phyloP scores from a whole-genome alignment of 2,797 vertebrate genomes.

The Nannoperca obscura region DNA sequence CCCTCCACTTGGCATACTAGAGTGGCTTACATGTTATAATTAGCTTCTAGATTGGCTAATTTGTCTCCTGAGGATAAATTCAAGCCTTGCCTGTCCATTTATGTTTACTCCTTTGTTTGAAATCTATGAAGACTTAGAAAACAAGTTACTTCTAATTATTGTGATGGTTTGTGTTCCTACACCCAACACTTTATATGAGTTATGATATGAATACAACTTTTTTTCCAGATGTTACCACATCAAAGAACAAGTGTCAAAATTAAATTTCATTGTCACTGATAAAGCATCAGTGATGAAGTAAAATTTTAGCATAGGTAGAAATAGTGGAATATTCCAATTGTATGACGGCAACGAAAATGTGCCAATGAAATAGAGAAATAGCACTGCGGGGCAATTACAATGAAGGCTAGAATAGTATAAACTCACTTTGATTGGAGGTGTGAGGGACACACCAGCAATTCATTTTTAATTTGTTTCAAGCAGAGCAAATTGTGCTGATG shows the following conservation, averaged over 20 bases:
- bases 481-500: constrained; percentile 39
- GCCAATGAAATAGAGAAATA: constrained; percentile 23
- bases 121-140: constrained; percentile 7
- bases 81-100: not conserved
- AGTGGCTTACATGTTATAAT: constrained; percentile 58
- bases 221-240: not conserved
- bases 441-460: constrained; percentile 5
- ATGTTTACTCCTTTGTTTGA: not conserved
- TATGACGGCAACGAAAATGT: constrained; percentile 22
- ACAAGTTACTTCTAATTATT: constrained; percentile 5
- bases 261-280: not conserved
- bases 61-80: constrained; percentile 29
- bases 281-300: not conserved
- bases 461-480: constrained; percentile 53
- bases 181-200: not conserved
- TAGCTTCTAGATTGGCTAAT: constrained; percentile 51
- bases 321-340: constrained; percentile 21
- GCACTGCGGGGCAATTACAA: constrained; percentile 35
- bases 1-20: not conserved
- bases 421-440: constrained; percentile 30
- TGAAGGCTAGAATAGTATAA: constrained; percentile 45
- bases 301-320: not conserved
- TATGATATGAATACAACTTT: not conserved
- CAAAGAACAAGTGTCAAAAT: not conserved
- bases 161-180: not conserved